phyloP scores from a whole-genome alignment of 2,113 vertebrate species.

The Eolophus roseicapilla region DNA sequence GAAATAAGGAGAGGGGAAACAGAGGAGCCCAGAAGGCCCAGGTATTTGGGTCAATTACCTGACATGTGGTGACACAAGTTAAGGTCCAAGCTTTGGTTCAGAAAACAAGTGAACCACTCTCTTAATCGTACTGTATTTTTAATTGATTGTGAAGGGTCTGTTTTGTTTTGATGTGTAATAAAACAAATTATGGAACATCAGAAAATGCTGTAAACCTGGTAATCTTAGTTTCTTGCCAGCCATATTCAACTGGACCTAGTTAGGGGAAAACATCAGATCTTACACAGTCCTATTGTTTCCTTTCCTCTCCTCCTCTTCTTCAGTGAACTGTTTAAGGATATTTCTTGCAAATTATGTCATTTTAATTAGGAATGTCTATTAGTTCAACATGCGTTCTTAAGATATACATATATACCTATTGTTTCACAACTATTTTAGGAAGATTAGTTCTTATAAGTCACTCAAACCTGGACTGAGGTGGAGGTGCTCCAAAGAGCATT shows the following conservation, averaged over 20 bases:
- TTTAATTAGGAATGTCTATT: not conserved
- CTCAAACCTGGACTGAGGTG: not conserved
- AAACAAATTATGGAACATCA: not conserved
- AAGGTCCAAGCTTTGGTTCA: not conserved
- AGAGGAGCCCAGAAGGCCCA: not conserved
- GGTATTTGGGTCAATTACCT: not conserved
- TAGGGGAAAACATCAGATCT: not conserved
- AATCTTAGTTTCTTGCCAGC: not conserved
- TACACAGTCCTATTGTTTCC: not conserved
- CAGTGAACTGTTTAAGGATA: not conserved
- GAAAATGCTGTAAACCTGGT: not conserved
- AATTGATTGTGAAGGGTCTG: not conserved
- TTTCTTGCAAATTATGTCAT: not conserved
- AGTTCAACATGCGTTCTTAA: not conserved
- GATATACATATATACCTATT: not conserved
- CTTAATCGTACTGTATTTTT: not conserved
- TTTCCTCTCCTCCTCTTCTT: not conserved
- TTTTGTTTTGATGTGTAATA: not conserved
- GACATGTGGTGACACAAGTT: not conserved
- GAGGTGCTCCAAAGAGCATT: not conserved
- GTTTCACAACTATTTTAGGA: not conserved
- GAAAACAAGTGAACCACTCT: not conserved
- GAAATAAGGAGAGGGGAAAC: not conserved
- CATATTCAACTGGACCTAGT: not conserved
- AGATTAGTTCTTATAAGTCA: not conserved